Evolutionary conservation across 2,797 vertebrate species (phyloP), one percentile per base, ranked within the genome.

Genomic region (Halcyon badia): DNA sequence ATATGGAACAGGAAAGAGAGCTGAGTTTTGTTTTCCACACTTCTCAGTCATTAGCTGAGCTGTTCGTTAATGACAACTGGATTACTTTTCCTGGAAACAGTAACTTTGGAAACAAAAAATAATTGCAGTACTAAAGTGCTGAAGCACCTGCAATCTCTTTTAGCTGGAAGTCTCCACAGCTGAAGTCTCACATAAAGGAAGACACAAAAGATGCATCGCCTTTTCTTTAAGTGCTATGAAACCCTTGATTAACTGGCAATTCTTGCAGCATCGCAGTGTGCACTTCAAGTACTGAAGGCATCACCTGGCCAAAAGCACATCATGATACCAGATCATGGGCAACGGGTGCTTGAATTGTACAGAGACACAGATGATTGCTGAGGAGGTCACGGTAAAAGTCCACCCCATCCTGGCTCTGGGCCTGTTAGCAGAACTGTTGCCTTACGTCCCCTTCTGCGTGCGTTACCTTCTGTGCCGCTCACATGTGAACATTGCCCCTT

Each of bases 11-110:
- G 51, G 46, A 70, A 81, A 39, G 84, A 10, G n/a, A 95, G 89
- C 72, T 58, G 54, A 75, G 31, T 81, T 81, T 61, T 80, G 48
- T 76, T 92, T 91, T 79, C 89, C 37, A 31, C 28, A 15, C 52
- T 89, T 94, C 66, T 79, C 72, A 66, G 91, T 90, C 76, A 66
- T 95, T 94, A 94, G 57, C 54, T 54, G 80, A 80, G 78, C 54
- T 1, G 4, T 19, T 72, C 2, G 15, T 92, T 95, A 94, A 89
- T 92, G 78, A 58, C 62, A 70, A 93, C 86, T 37, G 26, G 80
- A 84, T 91, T 87, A 46, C n/a, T 90, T 91, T 88, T 80, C 37
- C 87, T 77, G 51, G 2, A 82, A 90, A 93, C 46, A 77, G 14
- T 79, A 94, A 82, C 51, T 90, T 79, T 22, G 70, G 85, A 77